Evolutionary conservation across 2,888 invertebrate species (phyloP).

Genomic region (Drosophila ezoana): DNA sequence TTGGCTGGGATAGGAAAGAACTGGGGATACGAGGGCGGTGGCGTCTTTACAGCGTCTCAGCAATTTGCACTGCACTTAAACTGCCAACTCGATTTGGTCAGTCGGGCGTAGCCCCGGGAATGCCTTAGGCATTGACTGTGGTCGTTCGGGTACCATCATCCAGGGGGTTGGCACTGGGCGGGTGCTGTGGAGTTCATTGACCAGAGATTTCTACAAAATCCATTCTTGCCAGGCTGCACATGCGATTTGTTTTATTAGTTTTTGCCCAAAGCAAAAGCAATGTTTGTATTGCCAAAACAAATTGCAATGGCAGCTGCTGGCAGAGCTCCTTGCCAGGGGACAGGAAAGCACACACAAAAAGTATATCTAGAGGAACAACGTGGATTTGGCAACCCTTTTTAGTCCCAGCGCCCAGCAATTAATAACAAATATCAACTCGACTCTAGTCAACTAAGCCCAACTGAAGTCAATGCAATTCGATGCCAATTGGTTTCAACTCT

Average conservation of each 20-base stretch:
- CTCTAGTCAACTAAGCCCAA: conserved; percentile 3
- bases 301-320: conserved; percentile 68
- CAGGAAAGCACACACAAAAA: conserved; percentile 35
- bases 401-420: conserved; percentile 54
- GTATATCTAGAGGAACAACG: conserved; percentile 26
- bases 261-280: conserved; percentile 43
- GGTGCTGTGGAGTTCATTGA: conserved; percentile 63
- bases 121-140: conserved; percentile 42
- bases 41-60: conserved; percentile 36
- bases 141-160: background rate
- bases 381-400: conserved; percentile 69
- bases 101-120: conserved; percentile 36
- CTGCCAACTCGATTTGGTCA: conserved; percentile 70
- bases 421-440: conserved; percentile 65
- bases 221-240: conserved; percentile 67
- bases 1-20: background rate
- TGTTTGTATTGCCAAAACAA: conserved; percentile 61
- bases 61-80: conserved; percentile 76
- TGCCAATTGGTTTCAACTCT: conserved; percentile 20
- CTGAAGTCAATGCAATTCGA: conserved; percentile 39
- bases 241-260: conserved; percentile 81
- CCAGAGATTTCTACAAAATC: conserved; percentile 60
- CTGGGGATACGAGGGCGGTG: conserved; percentile 16
- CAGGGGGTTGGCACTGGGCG: conserved; percentile 19
- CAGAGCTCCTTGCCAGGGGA: conserved; percentile 33